Evolutionary conservation across 2,888 invertebrate species (phyloP).

Genomic region (Troides oblongomaculatus): DNA sequence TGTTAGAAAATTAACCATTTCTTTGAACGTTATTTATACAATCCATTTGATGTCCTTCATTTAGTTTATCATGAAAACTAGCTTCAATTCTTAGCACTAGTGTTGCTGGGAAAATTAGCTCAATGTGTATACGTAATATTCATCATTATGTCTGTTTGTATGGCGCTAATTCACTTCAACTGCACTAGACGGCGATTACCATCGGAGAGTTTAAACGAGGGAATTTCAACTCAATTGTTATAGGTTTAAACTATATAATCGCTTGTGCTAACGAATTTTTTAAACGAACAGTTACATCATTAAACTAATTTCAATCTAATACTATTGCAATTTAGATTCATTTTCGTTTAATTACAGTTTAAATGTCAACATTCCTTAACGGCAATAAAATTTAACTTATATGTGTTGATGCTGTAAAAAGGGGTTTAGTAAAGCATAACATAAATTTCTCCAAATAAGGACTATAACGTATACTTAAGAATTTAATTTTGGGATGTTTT

Average conservation of each 20-base stretch:
- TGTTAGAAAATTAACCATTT: no score
- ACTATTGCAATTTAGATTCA: constrained; percentile 29
- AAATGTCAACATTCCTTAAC: constrained; percentile 41
- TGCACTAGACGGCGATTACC: constrained; percentile 40
- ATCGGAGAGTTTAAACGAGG: constrained; percentile 18
- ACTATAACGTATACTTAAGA: constrained; percentile 8
- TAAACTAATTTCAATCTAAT: constrained; percentile 38
- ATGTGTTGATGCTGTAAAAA: constrained; percentile 28
- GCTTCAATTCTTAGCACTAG: no score
- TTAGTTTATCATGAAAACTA: no score
- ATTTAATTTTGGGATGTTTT: background rate
- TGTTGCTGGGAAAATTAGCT: background rate
- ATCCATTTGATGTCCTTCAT: no score
- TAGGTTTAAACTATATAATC: background rate
- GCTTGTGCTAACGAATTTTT: constrained; percentile 1
- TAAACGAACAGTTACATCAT: background rate
- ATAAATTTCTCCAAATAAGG: constrained; percentile 26
- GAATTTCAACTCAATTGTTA: constrained; percentile 7
- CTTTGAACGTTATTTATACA: no score
- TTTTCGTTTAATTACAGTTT: constrained; percentile 27
- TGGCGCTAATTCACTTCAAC: constrained; percentile 54
- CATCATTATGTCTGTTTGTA: constrained; percentile 57
- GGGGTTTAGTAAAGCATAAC: constrained; percentile 16
- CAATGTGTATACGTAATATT: constrained; percentile 51
- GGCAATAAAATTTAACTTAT: constrained; percentile 36